A percentile compares a stretch with the other conserved stretches of the same genome.
These are phyloP conservation scores for Chionoecetes opilio DNA, from an alignment of 1,140 invertebrate genomes.

Conservation along the genomic window DNA sequence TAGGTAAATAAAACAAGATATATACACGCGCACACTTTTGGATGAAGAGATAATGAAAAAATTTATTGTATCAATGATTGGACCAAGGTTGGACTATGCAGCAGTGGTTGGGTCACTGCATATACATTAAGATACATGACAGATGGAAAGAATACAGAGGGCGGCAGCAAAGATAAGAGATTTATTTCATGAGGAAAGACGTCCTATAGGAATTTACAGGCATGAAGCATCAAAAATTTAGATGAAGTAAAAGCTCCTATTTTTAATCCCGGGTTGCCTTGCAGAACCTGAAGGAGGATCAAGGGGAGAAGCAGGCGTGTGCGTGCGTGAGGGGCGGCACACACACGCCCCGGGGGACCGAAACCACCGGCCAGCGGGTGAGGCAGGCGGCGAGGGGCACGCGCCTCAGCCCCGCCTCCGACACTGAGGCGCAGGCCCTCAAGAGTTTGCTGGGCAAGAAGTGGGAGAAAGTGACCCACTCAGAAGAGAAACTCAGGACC, in stretches of 20 bases:
- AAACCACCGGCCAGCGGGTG: background rate
- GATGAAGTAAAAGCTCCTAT: background rate
- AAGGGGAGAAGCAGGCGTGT: constrained; percentile 24
- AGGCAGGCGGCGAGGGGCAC: background rate
- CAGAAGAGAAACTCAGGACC: constrained; percentile 22
- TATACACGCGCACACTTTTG: no score
- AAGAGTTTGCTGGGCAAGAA: constrained; percentile 42
- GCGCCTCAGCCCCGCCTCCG: constrained; percentile 17
- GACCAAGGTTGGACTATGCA: no score
- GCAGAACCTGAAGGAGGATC: constrained; percentile 51
- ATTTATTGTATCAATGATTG: no score
- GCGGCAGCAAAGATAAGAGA: no score
- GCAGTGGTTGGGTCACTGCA: no score
- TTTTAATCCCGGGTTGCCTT: constrained; percentile 5
- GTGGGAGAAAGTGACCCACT: constrained; percentile 38
- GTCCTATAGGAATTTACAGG: no score
- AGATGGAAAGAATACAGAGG: no score
- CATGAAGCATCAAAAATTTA: no score
- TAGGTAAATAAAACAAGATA: no score
- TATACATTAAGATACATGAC: no score
- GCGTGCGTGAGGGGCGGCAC: background rate
- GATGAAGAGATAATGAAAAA: no score
- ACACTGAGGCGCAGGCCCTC: constrained; percentile 33
- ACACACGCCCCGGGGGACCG: background rate
- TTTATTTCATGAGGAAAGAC: no score